Conservation (phyloP, 2,113 vertebrate species). For the Thryonomys swinderianus region DNA sequence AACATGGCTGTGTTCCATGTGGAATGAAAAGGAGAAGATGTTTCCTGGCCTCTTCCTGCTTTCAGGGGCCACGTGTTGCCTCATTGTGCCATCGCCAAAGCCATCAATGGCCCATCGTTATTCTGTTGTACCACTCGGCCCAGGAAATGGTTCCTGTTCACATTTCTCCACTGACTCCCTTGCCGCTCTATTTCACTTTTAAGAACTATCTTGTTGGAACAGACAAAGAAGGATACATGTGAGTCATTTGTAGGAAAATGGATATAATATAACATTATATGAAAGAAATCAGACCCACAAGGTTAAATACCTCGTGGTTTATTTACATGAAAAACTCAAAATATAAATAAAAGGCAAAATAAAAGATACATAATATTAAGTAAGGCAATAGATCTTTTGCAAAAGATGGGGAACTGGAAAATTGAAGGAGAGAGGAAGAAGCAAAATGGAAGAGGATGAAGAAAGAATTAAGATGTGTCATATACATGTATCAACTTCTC, state of each 20-base stretch:
- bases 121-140: background rate
- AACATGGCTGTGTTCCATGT: background rate
- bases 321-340: background rate
- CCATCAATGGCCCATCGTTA: no score
- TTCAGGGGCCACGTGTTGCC: background rate
- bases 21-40: rapidly evolving
- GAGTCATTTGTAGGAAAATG: background rate
- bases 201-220: background rate
- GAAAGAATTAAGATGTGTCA: background rate
- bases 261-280: background rate
- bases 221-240: background rate
- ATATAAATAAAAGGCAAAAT: background rate
- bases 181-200: background rate
- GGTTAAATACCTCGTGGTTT: background rate
- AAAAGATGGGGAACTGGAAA: background rate
- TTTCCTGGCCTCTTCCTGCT: background rate
- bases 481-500: background rate
- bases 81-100: background rate
- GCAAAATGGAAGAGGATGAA: background rate
- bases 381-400: background rate
- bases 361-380: background rate
- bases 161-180: background rate
- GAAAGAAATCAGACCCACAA: background rate
- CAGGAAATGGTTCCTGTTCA: background rate
- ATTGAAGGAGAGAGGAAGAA: background rate